phyloP scores from a whole-genome alignment of 2,888 invertebrate genomes.

The Cephus runcator region DNA sequence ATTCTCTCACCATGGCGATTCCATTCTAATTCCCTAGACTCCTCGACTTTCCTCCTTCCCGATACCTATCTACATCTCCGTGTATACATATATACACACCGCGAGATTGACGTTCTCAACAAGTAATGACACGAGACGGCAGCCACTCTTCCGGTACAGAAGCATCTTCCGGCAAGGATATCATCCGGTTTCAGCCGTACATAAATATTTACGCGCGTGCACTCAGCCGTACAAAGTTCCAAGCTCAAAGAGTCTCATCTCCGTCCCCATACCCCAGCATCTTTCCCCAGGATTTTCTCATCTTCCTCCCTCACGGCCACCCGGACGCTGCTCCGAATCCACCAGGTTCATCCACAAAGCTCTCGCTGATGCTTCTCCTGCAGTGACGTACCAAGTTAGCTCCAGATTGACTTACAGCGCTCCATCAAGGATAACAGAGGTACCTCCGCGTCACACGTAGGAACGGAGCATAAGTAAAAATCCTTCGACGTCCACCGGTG shows the following conservation, averaged over 20 bases:
- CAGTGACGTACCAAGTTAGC: neutral
- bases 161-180: constrained; percentile 23
- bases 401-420: neutral
- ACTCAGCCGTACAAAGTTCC: constrained; percentile 21
- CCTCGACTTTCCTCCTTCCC: neutral
- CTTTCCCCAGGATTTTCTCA: neutral
- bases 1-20: neutral
- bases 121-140: neutral
- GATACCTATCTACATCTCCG: neutral
- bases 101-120: neutral
- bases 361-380: neutral
- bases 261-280: neutral
- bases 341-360: neutral
- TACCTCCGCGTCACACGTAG: neutral
- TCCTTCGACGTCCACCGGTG: neutral
- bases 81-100: neutral
- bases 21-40: neutral
- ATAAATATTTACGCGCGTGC: constrained; percentile 42
- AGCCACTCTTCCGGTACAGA: neutral
- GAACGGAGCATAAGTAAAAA: neutral
- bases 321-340: neutral
- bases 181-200: constrained; percentile 25
- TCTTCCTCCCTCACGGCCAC: neutral
- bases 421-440: neutral
- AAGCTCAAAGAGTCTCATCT: neutral